Evolutionary conservation across 2,113 vertebrate species (phyloP).

Genomic region (Sakesphorus luctuosus): DNA sequence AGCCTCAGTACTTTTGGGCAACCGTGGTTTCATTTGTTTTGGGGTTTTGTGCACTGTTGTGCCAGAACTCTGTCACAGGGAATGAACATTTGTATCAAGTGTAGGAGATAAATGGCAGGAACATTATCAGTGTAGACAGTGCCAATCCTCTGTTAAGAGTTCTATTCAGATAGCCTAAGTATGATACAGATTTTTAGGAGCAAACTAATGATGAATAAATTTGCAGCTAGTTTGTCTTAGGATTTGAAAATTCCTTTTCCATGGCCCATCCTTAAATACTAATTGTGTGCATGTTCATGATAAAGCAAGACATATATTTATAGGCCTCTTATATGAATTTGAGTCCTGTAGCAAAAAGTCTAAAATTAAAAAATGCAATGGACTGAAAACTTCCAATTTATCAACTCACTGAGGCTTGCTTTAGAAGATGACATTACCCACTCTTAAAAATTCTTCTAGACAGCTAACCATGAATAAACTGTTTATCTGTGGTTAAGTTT

Average conservation of each 20-base stretch:
- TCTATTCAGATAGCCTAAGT: not conserved
- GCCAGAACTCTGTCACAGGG: not conserved
- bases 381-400: not conserved
- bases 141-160: constrained; percentile 13
- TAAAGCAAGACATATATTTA: not conserved
- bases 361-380: not conserved
- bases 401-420: not conserved
- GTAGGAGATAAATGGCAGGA: not conserved
- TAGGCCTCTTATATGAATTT: not conserved
- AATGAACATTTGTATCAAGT: not conserved
- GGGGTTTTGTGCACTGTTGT: not conserved
- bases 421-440: not conserved
- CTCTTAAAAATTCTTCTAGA: not conserved
- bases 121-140: not conserved
- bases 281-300: not conserved
- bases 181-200: not conserved
- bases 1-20: not conserved
- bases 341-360: not conserved
- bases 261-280: not conserved
- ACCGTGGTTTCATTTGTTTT: not conserved
- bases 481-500: not conserved
- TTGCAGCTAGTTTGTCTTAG: not conserved
- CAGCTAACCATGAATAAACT: not conserved
- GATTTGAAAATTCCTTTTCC: not conserved
- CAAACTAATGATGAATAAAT: not conserved